Evolutionary conservation across 2,797 vertebrate species (phyloP), one percentile per base, ranked within the genome.

Genomic region (Gorsachius magnificus): DNA sequence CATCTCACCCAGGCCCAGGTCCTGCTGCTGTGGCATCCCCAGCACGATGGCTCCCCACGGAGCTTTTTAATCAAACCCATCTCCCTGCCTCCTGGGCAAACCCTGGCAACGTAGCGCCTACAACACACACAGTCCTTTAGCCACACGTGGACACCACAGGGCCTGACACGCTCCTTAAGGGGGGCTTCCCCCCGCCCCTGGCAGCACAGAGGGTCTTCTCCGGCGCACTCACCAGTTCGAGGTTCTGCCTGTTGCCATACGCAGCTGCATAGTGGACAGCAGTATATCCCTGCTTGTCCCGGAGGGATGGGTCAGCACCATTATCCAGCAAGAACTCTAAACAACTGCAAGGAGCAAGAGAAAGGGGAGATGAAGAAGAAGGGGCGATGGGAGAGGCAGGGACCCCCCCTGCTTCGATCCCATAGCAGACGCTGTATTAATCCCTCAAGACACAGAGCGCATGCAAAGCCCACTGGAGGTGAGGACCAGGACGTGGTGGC

Each of bases 261-360:
- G 99, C 99, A 97, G 99, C 99, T 97, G 99, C 99, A 97, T 99
- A 99, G 98, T 99, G 99, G 97, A 99, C 99, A 86, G 99, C 99
- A 68, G 99, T 99, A 97, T 99, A 99, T 95, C 99, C 99, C 98
- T 99, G 99, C 91, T 98, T 98, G 98, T 99, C 99, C 97, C 99
- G 99, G 98, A 99, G 98, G 35, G 99, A 99, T 9, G 99, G 99
- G 97, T 99, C 99, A 87, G 99, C 99, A 95, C 99, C 99, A 71
- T 99, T 99, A 98, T 99, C 99, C 98, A 99, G 97, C 97, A 99
- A 98, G 98, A 99, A 99, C 97, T 99, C 99, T 97, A 99, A 98
- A 98, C 99, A 99, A 97, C 99, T 99, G 97, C 56, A 77, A 7
- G 2, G 4, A 58, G 50, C 38, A 16, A 41, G 43, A 60, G 50